Evolutionary conservation across 1,140 invertebrate species (phyloP), one percentile per base, ranked within the genome.

Genomic region (Cherax quadricarinatus): DNA sequence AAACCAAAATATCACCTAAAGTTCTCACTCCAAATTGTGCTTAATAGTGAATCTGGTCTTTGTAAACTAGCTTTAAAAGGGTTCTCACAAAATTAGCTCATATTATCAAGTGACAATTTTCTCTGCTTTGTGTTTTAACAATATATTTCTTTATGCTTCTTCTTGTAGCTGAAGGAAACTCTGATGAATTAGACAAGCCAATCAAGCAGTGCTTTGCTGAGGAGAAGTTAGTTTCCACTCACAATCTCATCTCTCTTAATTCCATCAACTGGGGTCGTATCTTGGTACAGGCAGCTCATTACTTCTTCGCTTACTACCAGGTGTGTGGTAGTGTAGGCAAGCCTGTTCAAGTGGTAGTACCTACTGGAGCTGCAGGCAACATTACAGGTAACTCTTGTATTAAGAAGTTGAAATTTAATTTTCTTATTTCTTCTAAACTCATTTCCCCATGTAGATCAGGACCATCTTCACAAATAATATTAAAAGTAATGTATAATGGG

Each of bases 191-290:
- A 14, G 96, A 96, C 93, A 93, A 94, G 24, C 94, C 95, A 16
- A 95, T 96, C 41, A 95, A 95, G 92, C 86, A 94, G 62, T 94
- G 94, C 88, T 96, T 96, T 93, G 93, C 93, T 41, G 95, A 95
- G 93, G 62, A 87, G 9, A 94, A 94, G 6, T 95, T 95, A 89
- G 94, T 91, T 0, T 85, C 86, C 10, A 89, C 94, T 66, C 94
- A 95, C 85, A 94, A 94, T 79, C 90, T 96, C 0, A 94, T 94
- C 7, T 95, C 94, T 53, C 94, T 95, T 51, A 96, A 96, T 92
- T 96, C 96, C 18, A 94, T 96, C 89, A 96, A 96, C 94, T 96
- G 95, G 95, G 95, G 95, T 3, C 93, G 96, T 53, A 95, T 96
- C 66, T 94, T 96, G 94, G 94, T 95, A 18, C 96, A 96, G 93